phyloP scores from a whole-genome alignment of 2,888 invertebrate genomes.

The Megaustenia siamemsis region DNA sequence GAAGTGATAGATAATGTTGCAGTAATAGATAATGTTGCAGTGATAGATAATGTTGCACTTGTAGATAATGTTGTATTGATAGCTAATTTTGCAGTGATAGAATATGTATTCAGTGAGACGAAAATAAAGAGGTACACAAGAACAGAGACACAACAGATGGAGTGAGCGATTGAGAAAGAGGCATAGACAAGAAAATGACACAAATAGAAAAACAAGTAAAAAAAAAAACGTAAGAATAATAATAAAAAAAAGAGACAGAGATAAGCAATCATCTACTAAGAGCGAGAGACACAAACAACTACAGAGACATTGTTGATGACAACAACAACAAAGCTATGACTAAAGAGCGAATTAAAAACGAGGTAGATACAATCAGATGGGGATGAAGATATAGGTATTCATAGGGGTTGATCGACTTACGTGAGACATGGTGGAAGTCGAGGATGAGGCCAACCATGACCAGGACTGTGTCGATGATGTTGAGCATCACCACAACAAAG shows the following conservation, averaged over 20 bases:
- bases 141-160: background rate
- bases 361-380: too few relatives aligned
- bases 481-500: conserved; percentile 57
- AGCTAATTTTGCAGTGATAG: too few relatives aligned
- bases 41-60: too few relatives aligned
- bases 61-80: too few relatives aligned
- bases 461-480: conserved; percentile 61
- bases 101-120: background rate
- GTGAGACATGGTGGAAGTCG: conserved; percentile 59
- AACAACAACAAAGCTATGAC: too few relatives aligned
- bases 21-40: too few relatives aligned
- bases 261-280: background rate
- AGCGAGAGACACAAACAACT: background rate
- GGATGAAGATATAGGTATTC: background rate
- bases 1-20: too few relatives aligned
- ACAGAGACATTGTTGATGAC: background rate
- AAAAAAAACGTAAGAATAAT: too few relatives aligned
- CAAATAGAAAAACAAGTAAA: background rate
- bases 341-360: background rate
- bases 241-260: background rate
- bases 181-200: background rate
- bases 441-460: conserved; percentile 60
- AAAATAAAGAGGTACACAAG: background rate
- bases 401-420: conserved; percentile 45
- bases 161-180: background rate